Evolutionary conservation across 2,113 vertebrate genomes (phyloP), one percentile per base, ranked within the genome.

Genomic region (Phocoena sinus): DNA sequence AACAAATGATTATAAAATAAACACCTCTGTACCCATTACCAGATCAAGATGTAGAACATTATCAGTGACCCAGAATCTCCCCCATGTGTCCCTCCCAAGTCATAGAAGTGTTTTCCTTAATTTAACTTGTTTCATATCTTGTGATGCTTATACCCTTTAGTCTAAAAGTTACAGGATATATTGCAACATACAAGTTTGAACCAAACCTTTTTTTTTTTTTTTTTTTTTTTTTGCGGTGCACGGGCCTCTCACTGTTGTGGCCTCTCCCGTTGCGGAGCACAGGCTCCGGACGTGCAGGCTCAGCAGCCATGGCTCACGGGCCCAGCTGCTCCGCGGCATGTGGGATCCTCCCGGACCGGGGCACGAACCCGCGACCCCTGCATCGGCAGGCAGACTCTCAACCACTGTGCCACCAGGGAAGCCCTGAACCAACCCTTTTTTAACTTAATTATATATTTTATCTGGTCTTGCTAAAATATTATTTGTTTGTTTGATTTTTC

Each of bases 401-500:
- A 47, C 44, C 8, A 47, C 44, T 47, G 44, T 2, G 44, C 44
- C 44, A 47, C 44, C 44, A 10, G 44, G 44, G 10, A 47, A 47
- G 44, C 44, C 44, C 44, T 71, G 53, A 95, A 89, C 18, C 58
- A 89, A 79, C 1, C 3, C 25, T 47, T 90, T 97, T 41, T 88
- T 81, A 94, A 87, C 53, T 90, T 68, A 77, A 92, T 94, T 53
- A 81, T 28, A 56, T 89, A 87, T 94, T 94, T 96, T 14, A 80
- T 62, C 20, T 77, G 18, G 1, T 62, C 26, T 76, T 85, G 56
- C 18, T 96, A 81, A 95, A 76, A 44, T 86, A 68, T 82, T 60
- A 62, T 81, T 89, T 87, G 18, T 92, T 92, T 90, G 20, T 94
- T 91, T 97, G 50, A 79, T 74, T 97, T 97, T 98, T 92, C 97